A percentile compares a stretch with the other conserved stretches of the same genome.
These are phyloP conservation scores for Pangasianodon hypophthalmus DNA, from an alignment of 2,113 vertebrate species.

Conservation along the genomic window DNA sequence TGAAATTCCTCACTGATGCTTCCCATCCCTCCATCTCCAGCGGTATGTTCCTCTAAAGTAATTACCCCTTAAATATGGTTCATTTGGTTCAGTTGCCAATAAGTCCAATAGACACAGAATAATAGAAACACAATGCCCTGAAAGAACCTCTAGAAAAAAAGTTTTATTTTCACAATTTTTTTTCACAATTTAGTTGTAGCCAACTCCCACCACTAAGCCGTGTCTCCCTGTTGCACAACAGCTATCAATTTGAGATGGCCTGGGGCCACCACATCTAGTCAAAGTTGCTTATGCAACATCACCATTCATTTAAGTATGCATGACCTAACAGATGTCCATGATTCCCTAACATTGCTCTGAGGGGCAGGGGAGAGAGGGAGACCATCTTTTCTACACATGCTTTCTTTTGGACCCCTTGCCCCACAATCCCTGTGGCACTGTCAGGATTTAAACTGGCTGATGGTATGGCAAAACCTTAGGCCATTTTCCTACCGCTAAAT, in stretches of 20 bases:
- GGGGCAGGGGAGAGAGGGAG: not conserved
- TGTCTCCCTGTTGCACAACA: not conserved
- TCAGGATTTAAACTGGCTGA: not conserved
- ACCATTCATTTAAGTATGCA: not conserved
- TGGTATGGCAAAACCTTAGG: not conserved
- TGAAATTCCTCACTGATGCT: constrained; percentile 1
- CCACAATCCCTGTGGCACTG: not conserved
- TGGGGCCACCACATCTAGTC: not conserved
- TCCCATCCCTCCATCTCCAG: not conserved
- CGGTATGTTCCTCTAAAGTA: not conserved
- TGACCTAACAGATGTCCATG: not conserved
- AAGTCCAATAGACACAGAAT: not conserved
- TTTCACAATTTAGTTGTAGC: not conserved
- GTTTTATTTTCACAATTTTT: not conserved
- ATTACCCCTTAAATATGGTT: not conserved
- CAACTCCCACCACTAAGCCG: not conserved
- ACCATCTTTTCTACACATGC: not conserved
- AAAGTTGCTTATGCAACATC: not conserved
- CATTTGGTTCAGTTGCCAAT: not conserved
- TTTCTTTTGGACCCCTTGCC: not conserved
- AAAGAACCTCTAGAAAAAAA: not conserved
- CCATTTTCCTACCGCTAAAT: not conserved
- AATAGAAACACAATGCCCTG: not conserved
- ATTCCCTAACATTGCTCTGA: not conserved
- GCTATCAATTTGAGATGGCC: not conserved